Evolutionary conservation across 1,140 invertebrate species (phyloP), one percentile per base, ranked within the genome.

Genomic region (Paralvinella palmiformis): DNA sequence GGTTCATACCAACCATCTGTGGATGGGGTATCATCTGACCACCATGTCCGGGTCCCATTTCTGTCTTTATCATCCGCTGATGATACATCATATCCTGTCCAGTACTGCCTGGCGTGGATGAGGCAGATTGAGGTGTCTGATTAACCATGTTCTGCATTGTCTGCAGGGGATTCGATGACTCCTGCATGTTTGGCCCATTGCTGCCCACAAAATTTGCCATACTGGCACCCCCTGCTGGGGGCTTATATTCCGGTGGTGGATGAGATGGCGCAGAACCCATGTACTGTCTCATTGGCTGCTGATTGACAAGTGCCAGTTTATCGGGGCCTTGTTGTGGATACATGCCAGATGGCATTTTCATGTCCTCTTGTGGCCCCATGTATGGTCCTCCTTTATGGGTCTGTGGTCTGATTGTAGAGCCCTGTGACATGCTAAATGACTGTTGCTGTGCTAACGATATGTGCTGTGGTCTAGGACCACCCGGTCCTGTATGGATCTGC

Each of bases 401-500:
- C n/a, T n/a, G n/a, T n/a, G n/a, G n/a, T n/a, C n/a, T n/a, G n/a
- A n/a, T n/a, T n/a, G n/a, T n/a, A n/a, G n/a, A n/a, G n/a, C n/a
- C n/a, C n/a, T n/a, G n/a, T n/a, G n/a, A n/a, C 84, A 69, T 84
- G 75, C 62, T 72, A 64, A 79, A 75, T n/a, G 72, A 75, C 61
- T 84, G 85, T 66, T 90, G 88, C 73, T 91, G 89, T 5, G 88
- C 88, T 73, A 92, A 89, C 74, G 90, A 91, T 70, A 92, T 89
- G 60, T 88, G 89, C 79, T 90, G 89, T 62, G 80, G 82, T 73
- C 88, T 62, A 27, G 60, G 50, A 87, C 10, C 85, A 84, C 65
- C 88, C 87, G 67, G 83, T 84, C 68, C 84, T 22, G n/a, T 59
- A 27, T 37, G 37, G 52, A 33, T 60, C 75, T 92, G 90, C 67